A percentile compares a stretch with the other conserved stretches of the same genome.
Evolutionary conservation across 2,888 invertebrate species (phyloP).

Genomic region (Tachina grossa): DNA sequence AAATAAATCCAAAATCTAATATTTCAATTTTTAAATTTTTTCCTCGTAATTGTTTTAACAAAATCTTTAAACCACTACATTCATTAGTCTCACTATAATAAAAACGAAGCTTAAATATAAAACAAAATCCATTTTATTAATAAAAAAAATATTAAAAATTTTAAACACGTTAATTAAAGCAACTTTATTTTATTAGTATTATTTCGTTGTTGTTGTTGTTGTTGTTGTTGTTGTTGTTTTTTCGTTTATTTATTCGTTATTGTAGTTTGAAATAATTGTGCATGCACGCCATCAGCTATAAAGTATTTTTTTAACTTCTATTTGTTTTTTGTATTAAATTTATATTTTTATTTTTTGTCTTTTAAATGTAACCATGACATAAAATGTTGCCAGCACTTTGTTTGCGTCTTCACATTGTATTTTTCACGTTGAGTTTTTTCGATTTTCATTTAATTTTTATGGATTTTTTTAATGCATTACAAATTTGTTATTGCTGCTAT

Average conservation of each 20-base stretch:
- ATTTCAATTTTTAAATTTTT: background rate
- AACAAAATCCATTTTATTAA: slow-evolving; percentile 38
- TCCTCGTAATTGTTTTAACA: background rate
- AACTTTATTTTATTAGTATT: background rate
- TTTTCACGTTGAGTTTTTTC: background rate
- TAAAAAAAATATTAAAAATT: slow-evolving; percentile 46
- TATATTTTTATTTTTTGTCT: slow-evolving; percentile 12
- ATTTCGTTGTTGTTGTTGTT: too few relatives aligned
- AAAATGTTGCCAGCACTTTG: slow-evolving; percentile 62
- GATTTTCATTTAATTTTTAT: slow-evolving; percentile 24
- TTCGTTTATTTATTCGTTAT: slow-evolving; percentile 4
- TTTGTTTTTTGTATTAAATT: slow-evolving; percentile 8
- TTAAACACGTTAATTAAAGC: slow-evolving; percentile 64
- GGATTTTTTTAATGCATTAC: slow-evolving; percentile 25
- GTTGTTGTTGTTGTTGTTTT: background rate
- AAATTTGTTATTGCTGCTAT: slow-evolving; percentile 44
- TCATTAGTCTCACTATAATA: slow-evolving; percentile 5
- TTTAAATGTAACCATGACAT: slow-evolving; percentile 69
- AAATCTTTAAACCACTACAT: background rate
- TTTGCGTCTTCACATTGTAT: slow-evolving; percentile 25
- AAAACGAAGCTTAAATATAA: slow-evolving; percentile 2
- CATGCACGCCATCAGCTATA: slow-evolving; percentile 59
- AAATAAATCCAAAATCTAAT: too few relatives aligned
- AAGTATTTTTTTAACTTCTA: slow-evolving; percentile 36
- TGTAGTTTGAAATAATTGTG: slow-evolving; percentile 51